phyloP scores from a whole-genome alignment of 1,140 invertebrate species.

The Thaumatotibia leucotreta region DNA sequence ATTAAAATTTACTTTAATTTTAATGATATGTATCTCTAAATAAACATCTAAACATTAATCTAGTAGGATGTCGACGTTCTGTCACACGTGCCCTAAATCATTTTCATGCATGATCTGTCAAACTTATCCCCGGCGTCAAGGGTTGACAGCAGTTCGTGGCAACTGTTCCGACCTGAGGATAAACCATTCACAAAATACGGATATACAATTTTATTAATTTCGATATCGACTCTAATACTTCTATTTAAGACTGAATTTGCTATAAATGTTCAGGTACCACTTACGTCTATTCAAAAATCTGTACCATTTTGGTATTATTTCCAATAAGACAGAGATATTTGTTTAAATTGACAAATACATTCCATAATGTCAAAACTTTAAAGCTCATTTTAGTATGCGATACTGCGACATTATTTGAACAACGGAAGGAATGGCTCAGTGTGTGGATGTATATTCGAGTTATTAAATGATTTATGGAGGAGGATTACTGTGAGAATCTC shows the following conservation, averaged over 20 bases:
- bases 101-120: conserved; percentile 61
- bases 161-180: conserved; percentile 49
- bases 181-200: conserved; percentile 34
- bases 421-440: conserved; percentile 71
- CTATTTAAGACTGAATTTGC: conserved; percentile 15
- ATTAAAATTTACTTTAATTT: background rate
- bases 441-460: conserved; percentile 73
- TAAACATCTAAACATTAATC: conserved; percentile 15
- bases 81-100: conserved; percentile 39
- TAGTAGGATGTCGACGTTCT: conserved; percentile 1
- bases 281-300: conserved; percentile 37
- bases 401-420: conserved; percentile 36
- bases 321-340: conserved; percentile 30
- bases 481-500: conserved; percentile 48
- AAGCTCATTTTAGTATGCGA: conserved; percentile 28
- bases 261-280: conserved; percentile 23
- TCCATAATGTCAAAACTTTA: conserved; percentile 22
- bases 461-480: conserved; percentile 75
- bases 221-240: background rate
- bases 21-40: background rate
- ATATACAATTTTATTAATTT: background rate
- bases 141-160: conserved; percentile 64
- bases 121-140: conserved; percentile 66
- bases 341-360: conserved; percentile 16
- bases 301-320: conserved; percentile 24